A percentile compares a stretch with the other conserved stretches of the same genome.
phyloP scores from a whole-genome alignment of 2,797 vertebrate species.

The Cossypha niveicapilla region DNA sequence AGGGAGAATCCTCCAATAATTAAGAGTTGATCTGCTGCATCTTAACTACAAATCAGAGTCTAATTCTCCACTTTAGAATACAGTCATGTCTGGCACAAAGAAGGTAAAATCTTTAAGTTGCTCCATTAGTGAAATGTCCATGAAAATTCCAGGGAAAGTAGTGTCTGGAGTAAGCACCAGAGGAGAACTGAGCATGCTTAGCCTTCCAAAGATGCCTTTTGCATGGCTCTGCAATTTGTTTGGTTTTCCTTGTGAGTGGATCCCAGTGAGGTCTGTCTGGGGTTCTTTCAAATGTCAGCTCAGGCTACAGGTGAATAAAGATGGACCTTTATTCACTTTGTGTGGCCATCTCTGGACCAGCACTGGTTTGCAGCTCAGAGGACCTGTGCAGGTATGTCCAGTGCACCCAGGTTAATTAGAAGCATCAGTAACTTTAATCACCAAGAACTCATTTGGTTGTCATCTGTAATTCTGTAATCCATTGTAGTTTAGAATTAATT shows the following conservation, averaged over 20 bases:
- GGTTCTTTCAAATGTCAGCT: not conserved
- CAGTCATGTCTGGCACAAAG: not conserved
- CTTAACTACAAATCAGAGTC: not conserved
- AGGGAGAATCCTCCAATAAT: not conserved
- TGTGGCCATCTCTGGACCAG: not conserved
- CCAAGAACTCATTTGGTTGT: constrained; percentile 55
- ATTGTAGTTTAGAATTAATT: constrained; percentile 67
- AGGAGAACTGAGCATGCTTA: not conserved
- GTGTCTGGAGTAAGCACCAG: not conserved
- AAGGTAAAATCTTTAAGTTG: not conserved
- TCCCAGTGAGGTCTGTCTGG: not conserved
- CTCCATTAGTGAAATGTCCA: not conserved
- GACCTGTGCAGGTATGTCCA: not conserved
- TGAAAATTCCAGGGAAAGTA: not conserved
- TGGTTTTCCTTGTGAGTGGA: not conserved
- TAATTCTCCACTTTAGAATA: not conserved
- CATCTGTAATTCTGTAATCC: constrained; percentile 60
- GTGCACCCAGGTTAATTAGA: constrained; percentile 60
- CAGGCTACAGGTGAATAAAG: not conserved
- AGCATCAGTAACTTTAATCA: constrained; percentile 62
- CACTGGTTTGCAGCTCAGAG: not conserved
- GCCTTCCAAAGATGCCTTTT: not conserved
- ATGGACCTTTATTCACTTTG: not conserved
- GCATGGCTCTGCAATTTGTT: not conserved
- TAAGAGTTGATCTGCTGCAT: not conserved